These are phyloP conservation scores for Caerostris extrusa DNA, from an alignment of 1,140 invertebrate species.

Conservation along the genomic window DNA sequence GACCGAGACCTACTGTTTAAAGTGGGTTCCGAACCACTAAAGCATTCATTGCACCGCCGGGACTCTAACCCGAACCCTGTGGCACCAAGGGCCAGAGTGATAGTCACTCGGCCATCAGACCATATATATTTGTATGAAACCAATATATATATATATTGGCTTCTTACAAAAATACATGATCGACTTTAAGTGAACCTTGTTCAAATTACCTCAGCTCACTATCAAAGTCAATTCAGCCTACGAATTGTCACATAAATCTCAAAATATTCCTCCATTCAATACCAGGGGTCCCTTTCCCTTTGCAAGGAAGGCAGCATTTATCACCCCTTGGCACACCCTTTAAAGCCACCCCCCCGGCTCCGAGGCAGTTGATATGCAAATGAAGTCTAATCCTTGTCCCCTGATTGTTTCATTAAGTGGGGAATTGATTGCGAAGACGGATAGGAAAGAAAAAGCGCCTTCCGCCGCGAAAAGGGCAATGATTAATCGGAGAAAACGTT, in stretches of 20 bases:
- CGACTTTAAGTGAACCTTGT: no score
- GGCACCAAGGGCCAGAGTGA: no score
- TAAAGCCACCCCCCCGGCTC: slow-evolving; percentile 18
- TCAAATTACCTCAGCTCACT: background rate
- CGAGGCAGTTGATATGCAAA: slow-evolving; percentile 51
- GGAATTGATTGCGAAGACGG: slow-evolving; percentile 42
- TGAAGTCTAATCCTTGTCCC: slow-evolving; percentile 53
- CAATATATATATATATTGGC: no score
- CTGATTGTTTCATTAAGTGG: slow-evolving; percentile 67
- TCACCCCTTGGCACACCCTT: slow-evolving; percentile 1
- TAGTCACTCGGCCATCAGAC: no score
- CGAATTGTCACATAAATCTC: background rate
- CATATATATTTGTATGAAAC: no score
- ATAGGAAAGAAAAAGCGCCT: slow-evolving; percentile 17
- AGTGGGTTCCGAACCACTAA: no score
- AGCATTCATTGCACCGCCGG: no score
- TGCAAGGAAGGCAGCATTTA: background rate
- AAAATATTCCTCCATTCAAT: background rate
- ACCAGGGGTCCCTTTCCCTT: background rate
- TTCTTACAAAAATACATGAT: no score
- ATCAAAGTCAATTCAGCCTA: background rate
- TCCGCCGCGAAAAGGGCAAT: background rate
- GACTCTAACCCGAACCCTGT: no score
- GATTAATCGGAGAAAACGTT: slow-evolving; percentile 47
- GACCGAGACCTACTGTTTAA: no score